These are phyloP conservation scores for Acanthurus leucopareius DNA, from an alignment of 2,797 vertebrate genomes.

Conservation along the genomic window DNA sequence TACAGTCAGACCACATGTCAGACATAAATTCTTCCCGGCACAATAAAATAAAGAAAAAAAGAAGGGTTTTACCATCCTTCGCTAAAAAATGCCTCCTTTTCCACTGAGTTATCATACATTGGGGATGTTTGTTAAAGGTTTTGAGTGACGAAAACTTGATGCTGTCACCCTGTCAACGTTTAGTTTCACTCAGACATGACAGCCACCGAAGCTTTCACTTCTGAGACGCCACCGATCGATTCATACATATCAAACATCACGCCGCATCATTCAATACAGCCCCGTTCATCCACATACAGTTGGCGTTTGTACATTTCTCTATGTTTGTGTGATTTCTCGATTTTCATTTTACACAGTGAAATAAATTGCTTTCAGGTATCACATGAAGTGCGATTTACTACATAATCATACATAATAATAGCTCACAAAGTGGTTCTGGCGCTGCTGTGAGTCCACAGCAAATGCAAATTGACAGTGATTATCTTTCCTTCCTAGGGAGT, in stretches of 20 bases:
- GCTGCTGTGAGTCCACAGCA: slow-evolving; percentile 35
- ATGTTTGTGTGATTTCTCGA: not conserved
- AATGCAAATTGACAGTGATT: slow-evolving; percentile 62
- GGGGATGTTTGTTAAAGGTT: not conserved
- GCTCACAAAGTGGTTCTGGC: slow-evolving; percentile 12
- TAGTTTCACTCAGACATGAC: not conserved
- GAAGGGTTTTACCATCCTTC: not conserved
- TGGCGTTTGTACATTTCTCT: not conserved
- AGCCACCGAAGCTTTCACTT: not conserved
- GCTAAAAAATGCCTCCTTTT: not conserved
- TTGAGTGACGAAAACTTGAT: not conserved
- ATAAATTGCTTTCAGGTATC: slow-evolving; percentile 22
- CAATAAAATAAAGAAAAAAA: not conserved
- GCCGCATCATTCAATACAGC: not conserved
- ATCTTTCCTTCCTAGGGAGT: slow-evolving; percentile 51
- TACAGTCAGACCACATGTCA: not conserved
- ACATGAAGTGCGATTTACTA: slow-evolving; percentile 26
- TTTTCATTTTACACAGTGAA: slow-evolving; percentile 13
- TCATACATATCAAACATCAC: not conserved
- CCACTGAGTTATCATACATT: not conserved
- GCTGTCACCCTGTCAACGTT: not conserved
- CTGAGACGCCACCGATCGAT: not conserved
- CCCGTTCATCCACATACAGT: slow-evolving; percentile 1
- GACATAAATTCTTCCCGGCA: not conserved
- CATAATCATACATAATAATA: slow-evolving; percentile 33